Evolutionary conservation across 2,113 vertebrate species (phyloP).

Genomic region (Gnathochromis pfefferi): DNA sequence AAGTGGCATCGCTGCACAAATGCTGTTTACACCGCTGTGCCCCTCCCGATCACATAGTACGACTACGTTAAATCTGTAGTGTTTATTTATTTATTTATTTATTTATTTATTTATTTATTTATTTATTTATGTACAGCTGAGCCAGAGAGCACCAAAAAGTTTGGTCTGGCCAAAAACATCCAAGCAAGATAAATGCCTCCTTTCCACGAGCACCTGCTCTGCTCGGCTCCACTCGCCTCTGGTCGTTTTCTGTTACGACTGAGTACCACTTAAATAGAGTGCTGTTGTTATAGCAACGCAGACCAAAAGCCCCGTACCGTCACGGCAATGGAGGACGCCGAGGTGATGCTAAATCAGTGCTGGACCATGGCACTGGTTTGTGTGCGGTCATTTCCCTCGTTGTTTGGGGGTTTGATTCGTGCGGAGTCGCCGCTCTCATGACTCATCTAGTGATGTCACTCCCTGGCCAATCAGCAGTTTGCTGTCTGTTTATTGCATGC

Average conservation of each 20-base stretch:
- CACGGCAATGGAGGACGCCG: rapidly evolving
- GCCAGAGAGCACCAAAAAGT: not conserved
- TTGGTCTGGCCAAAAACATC: rapidly evolving
- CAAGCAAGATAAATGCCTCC: rapidly evolving
- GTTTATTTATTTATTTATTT: too few species aligned
- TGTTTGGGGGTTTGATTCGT: rapidly evolving
- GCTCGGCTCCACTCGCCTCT: not conserved
- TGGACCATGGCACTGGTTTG: not conserved
- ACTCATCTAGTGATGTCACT: not conserved
- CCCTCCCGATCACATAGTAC: not conserved
- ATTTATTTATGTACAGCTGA: not conserved
- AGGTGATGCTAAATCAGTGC: not conserved
- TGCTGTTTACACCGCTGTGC: not conserved
- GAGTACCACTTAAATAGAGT: not conserved
- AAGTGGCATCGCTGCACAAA: not conserved
- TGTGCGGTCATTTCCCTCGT: not conserved
- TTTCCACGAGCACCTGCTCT: rapidly evolving
- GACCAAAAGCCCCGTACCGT: rapidly evolving
- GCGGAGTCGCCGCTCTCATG: not conserved
- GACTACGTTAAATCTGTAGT: not conserved
- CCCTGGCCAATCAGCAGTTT: not conserved
- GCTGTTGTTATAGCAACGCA: not conserved
- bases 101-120: not conserved
- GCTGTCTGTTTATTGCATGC: not conserved
- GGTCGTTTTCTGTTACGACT: rapidly evolving